Base-by-base conservation (phyloP, 2,113 vertebrate genomes). In the Sorex araneus region DNA sequence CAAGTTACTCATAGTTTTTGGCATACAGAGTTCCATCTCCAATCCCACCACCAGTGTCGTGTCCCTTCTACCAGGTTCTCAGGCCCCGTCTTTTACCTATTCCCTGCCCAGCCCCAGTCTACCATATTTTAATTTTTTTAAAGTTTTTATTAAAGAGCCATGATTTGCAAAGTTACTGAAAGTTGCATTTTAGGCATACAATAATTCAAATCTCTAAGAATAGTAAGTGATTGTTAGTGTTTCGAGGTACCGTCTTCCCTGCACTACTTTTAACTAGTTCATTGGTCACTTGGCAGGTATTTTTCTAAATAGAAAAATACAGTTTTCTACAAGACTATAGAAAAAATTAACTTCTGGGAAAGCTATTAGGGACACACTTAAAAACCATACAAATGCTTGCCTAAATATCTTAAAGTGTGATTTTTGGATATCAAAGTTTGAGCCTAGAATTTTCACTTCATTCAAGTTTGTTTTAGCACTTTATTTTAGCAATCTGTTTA, bases 161-260 rank as follows among this genome's bases (percentile, higher is more conserved):
- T 50, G 47, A 50, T 50, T 50, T 50, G 9, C 47, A 50, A 50
- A 50, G 47, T 50, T 50, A 13, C 47, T 50, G 47, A 13, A 7
- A 50, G 47, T 10, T 50, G 47, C 47, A 50, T 50, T 50, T 50
- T 50, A 50, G 47, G 47, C 47, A 50, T 50, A 13, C 47, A 50
- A 50, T 50, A 50, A 50, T 50, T 50, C 9, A 50, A 50, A 60
- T 54, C 30, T 71, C 47, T 3, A 15, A 66, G 32, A 30, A 92
- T 13, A 69, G 9, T 78, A 75, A 92, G 60, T 71, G 30, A 74
- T 64, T 85, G 6, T 60, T 76, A 80, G 25, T 19, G 74, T 15
- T 81, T 90, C 30, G 57, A 92, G 43, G 15, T 82, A 64, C 54
- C 85, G 13, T 25, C 18, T 94, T 81, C 34, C 78, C 79, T n/a